Conservation (phyloP, 2,113 vertebrate genomes). For the Gymnarchus niloticus region DNA sequence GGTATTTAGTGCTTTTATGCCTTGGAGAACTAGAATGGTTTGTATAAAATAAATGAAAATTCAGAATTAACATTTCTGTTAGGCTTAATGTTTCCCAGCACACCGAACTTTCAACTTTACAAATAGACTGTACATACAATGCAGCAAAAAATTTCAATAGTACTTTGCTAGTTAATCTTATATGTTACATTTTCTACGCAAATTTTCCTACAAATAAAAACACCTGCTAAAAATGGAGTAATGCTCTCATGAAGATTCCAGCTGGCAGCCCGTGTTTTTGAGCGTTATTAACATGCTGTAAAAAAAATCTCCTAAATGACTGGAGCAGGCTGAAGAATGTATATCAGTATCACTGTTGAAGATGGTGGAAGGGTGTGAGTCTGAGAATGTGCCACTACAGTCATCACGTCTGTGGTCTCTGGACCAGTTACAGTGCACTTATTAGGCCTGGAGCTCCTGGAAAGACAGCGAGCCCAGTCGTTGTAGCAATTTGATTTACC, state of each 20-base stretch:
- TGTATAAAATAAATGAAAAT: not conserved
- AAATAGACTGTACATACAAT: too few species aligned
- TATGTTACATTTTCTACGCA: too few species aligned
- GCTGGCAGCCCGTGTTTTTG: too few species aligned
- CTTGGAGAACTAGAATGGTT: not conserved
- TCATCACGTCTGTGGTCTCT: constrained; percentile 20
- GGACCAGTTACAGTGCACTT: not conserved
- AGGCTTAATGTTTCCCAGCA: too few species aligned
- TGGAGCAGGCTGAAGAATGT: too few species aligned
- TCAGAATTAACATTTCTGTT: not conserved
- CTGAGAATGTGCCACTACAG: not conserved
- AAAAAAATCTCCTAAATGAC: not conserved
- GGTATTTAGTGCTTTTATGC: not conserved
- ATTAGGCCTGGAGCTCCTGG: constrained; percentile 8
- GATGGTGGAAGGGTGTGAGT: too few species aligned
- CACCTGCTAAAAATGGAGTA: not conserved
- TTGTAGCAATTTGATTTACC: constrained; percentile 17
- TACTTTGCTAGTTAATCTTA: too few species aligned
- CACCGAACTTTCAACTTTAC: too few species aligned
- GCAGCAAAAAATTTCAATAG: too few species aligned
- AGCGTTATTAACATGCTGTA: too few species aligned
- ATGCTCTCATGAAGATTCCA: too few species aligned
- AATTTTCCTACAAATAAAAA: not conserved
- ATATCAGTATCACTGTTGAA: too few species aligned
- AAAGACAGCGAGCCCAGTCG: not conserved